phyloP scores from a whole-genome alignment of 64 coral and sea anemone genomes.

The Dendrophyllia cribrosa region DNA sequence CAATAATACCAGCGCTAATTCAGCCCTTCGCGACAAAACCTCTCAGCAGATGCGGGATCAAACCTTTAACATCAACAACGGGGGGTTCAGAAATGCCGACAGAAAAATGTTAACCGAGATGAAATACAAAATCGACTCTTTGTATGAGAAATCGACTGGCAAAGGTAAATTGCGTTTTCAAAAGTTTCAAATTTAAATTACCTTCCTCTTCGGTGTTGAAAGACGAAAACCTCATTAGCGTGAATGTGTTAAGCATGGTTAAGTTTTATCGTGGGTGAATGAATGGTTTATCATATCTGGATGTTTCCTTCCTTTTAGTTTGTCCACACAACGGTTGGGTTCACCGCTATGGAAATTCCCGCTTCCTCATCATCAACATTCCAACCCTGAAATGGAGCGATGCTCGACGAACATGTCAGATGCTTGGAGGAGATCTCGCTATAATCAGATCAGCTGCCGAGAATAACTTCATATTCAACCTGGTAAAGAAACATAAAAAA shows the following conservation, averaged over 20 bases:
- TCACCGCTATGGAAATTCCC: not conserved
- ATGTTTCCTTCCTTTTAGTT: no score
- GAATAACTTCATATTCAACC: not conserved
- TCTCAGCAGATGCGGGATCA: not conserved
- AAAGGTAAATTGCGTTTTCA: not conserved
- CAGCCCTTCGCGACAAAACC: not conserved
- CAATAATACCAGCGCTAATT: no score
- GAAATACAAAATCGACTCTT: no score
- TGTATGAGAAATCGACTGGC: no score
- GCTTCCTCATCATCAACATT: conserved; percentile 1
- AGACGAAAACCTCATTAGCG: no score
- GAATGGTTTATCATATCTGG: no score
- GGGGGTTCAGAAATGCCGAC: no score
- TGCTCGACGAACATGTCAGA: conserved; percentile 14
- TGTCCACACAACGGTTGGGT: conserved; percentile 6
- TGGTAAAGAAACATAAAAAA: not conserved
- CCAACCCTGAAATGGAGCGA: not conserved
- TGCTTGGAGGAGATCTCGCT: not conserved
- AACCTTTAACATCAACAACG: conserved; percentile 23
- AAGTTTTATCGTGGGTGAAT: no score
- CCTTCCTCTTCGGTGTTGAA: no score
- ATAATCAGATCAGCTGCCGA: not conserved
- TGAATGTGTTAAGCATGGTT: no score
- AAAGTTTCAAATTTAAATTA: no score
- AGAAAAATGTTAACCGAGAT: no score